Conservation (phyloP, 2,888 invertebrate genomes). For the Melanostoma mellinum region DNA sequence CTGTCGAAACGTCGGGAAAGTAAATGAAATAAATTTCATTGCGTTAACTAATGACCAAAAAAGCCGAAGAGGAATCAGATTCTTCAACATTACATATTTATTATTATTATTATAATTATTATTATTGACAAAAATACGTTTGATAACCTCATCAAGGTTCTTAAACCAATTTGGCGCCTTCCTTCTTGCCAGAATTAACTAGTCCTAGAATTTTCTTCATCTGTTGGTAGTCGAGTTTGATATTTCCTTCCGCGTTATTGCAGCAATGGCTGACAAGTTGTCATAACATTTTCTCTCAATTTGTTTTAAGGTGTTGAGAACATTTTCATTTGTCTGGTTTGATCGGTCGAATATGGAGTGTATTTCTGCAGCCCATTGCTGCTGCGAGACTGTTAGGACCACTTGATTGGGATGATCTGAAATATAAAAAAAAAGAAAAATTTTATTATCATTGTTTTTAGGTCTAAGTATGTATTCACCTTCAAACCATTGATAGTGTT, state of each 20-base stretch:
- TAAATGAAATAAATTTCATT: too few relatives aligned
- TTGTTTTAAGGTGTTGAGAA: constrained; percentile 84
- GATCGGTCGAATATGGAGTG: constrained; percentile 87
- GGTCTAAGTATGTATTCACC: constrained; percentile 57
- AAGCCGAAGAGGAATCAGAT: too few relatives aligned
- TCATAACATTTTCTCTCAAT: constrained; percentile 88
- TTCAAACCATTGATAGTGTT: constrained; percentile 88
- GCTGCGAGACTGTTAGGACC: constrained; percentile 92
- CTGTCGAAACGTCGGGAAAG: too few relatives aligned
- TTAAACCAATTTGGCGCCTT: constrained; percentile 95
- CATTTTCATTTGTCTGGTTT: constrained; percentile 78
- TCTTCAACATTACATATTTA: too few relatives aligned
- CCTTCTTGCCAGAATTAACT: constrained; percentile 90
- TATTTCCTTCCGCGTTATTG: constrained; percentile 89
- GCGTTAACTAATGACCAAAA: too few relatives aligned
- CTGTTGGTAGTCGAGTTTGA: constrained; percentile 90
- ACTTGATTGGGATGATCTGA: constrained; percentile 84
- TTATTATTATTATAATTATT: too few relatives aligned
- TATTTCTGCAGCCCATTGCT: constrained; percentile 93
- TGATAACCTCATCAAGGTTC: constrained; percentile 91
- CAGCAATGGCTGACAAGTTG: constrained; percentile 91
- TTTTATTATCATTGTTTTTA: neutral
- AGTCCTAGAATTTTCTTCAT: constrained; percentile 90
- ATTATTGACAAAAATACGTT: constrained; percentile 82
- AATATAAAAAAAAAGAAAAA: neutral